Conservation (phyloP, 1,140 invertebrate genomes). For the Drosophila insularis region DNA sequence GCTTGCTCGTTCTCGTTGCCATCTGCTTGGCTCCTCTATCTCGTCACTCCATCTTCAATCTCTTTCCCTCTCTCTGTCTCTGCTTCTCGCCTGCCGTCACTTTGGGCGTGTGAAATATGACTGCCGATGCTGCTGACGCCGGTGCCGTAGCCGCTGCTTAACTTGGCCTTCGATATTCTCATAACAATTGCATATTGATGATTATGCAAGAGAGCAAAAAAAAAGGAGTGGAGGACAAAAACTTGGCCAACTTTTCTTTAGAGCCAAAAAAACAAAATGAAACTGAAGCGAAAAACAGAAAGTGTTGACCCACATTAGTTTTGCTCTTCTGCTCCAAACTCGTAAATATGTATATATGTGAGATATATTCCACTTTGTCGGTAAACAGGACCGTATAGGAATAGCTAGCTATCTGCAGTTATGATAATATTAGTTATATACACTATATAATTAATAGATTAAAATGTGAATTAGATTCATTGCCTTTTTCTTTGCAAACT, state of each 20-base stretch:
- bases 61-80: background rate
- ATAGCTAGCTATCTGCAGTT: too few species aligned
- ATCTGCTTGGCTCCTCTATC: background rate
- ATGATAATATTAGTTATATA: too few species aligned
- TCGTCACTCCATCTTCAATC: background rate
- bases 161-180: slow-evolving; percentile 69
- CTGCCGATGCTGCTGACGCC: slow-evolving; percentile 5
- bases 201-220: slow-evolving; percentile 20
- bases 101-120: slow-evolving; percentile 50
- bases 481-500: too few species aligned
- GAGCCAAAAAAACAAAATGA: background rate
- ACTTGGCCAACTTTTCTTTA: background rate
- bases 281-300: slow-evolving; percentile 1
- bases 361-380: background rate
- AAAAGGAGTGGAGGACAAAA: background rate
- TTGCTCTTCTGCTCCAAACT: background rate
- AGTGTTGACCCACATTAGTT: slow-evolving; percentile 4
- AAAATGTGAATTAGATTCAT: too few species aligned
- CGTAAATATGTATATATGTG: background rate
- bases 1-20: background rate
- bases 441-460: too few species aligned
- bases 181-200: slow-evolving; percentile 55
- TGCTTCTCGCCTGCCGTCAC: background rate
- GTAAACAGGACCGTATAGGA: too few species aligned
- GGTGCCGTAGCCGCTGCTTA: slow-evolving; percentile 14